Evolutionary conservation across 2,888 invertebrate species (phyloP), one percentile per base, ranked within the genome.

Genomic region (Yponomeuta malinellus): DNA sequence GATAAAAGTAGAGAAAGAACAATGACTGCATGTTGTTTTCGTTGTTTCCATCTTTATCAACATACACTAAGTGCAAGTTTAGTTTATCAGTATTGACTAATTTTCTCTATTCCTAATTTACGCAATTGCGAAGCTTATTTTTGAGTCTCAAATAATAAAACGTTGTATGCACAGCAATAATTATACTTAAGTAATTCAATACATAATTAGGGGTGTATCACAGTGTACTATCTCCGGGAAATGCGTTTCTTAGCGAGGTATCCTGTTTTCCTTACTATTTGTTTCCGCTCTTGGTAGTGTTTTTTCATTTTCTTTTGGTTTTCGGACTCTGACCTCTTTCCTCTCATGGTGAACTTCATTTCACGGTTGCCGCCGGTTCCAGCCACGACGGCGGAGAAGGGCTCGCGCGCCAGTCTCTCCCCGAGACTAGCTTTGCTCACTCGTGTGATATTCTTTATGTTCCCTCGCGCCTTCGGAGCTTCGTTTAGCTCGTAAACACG

Each of bases 261-360:
- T 71, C 90, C 90, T 66, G 90, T 87, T 81, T 80, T 83, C 73
- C 92, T 82, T 0, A 95, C 93, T 63, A 96, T 83, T 77, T 94
- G 93, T 80, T 94, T 95, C 48, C 96, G 92, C 79, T 96, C 96
- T 79, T 95, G 94, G 72, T 94, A 93, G 79, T 96, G 96, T 77
- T 93, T 94, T 74, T 93, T 94, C 81, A 93, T 94, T 77, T 93
- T 94, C 75, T 94, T 94, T 31, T 93, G 90, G 74, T 88, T 93
- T 63, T 93, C 93, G 0, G 87, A 88, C 73, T 94, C 91, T 23
- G 89, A 85, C 74, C 93, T 93, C 74, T 91, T 90, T 74, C 93
- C 93, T 75, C 92, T 89, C 77, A 95, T 93, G 4, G 93, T 93
- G 78, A 97, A 97, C 31, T 95, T 95, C 95, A 97, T 96, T 88